Conservation (phyloP, 2,888 invertebrate genomes). For the Halictus quadricinctus region DNA sequence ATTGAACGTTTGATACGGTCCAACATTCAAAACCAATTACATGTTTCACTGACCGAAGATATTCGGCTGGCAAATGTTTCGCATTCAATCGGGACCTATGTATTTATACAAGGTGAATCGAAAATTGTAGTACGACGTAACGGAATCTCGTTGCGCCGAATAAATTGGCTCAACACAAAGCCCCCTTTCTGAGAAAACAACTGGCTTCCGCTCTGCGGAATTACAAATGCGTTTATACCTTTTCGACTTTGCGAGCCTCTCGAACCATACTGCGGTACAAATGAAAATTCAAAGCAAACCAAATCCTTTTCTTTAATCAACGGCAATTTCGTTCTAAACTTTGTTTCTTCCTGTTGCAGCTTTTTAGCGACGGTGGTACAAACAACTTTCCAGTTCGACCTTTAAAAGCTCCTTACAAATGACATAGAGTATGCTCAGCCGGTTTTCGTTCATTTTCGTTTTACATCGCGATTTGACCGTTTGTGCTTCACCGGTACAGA, state of each 20-base stretch:
- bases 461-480: neutral
- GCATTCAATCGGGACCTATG: constrained; percentile 50
- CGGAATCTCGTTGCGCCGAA: constrained; percentile 40
- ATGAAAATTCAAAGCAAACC: neutral
- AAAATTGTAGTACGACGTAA: constrained; percentile 49
- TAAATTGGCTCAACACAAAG: constrained; percentile 35
- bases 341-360: neutral
- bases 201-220: neutral
- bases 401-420: neutral
- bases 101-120: constrained; percentile 49
- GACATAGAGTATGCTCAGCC: too few species aligned
- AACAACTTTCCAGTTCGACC: neutral
- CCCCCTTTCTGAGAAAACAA: constrained; percentile 21
- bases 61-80: constrained; percentile 47
- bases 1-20: constrained; percentile 33
- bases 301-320: neutral
- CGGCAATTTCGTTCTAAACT: neutral
- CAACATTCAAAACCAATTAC: constrained; percentile 58
- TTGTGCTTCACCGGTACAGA: too few species aligned
- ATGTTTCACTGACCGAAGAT: constrained; percentile 56
- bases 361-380: neutral
- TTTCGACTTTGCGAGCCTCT: neutral
- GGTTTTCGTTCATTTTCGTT: neutral
- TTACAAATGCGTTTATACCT: neutral
- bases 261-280: neutral